Evolutionary conservation across 1,140 invertebrate genomes (phyloP).

Genomic region (Portunus trituberculatus): DNA sequence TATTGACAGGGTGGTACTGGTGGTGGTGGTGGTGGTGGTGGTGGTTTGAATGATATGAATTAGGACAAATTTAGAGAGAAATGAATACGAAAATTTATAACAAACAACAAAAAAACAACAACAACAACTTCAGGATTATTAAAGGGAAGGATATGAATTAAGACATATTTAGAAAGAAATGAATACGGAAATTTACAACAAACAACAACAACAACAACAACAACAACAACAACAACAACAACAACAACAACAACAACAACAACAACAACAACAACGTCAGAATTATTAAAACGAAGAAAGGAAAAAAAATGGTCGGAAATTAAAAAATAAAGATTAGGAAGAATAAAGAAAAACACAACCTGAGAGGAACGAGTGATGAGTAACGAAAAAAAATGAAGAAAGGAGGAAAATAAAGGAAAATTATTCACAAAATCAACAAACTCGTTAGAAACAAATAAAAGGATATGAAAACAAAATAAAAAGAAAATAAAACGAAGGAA

Average conservation of each 20-base stretch:
- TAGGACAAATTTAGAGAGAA: neutral
- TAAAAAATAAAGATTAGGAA: neutral
- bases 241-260: neutral
- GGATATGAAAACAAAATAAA: neutral
- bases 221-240: neutral
- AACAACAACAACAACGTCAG: neutral
- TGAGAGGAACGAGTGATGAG: neutral
- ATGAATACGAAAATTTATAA: neutral
- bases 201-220: neutral
- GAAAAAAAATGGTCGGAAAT: neutral
- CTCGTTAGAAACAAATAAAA: neutral
- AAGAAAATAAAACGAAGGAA: neutral
- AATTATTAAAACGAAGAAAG: neutral
- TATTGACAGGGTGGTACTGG: no score
- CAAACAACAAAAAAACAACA: neutral
- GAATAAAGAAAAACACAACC: neutral
- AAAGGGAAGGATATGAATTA: no score
- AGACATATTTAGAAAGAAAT: neutral
- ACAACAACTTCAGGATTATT: no score
- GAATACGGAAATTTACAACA: neutral
- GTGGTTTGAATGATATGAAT: no score
- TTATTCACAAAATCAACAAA: neutral
- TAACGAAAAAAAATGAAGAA: neutral
- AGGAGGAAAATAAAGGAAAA: neutral
- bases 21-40: no score